A percentile compares a stretch with the other conserved stretches of the same genome.
phyloP scores from a whole-genome alignment of 1,140 invertebrate genomes.

The Drosophila ohnishii region DNA sequence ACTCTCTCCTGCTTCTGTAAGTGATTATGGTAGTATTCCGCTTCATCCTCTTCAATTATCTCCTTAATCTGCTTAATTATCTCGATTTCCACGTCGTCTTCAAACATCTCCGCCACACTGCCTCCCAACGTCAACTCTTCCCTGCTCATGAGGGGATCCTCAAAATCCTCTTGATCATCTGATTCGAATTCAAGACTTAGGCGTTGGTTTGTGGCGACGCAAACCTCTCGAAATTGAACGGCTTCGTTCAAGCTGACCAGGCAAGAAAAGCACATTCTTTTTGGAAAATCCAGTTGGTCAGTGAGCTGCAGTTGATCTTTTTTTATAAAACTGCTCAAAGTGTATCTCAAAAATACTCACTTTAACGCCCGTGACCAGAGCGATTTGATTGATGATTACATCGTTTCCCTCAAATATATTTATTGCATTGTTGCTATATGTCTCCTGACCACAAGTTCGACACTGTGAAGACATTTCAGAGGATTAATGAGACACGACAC shows the following conservation, averaged over 20 bases:
- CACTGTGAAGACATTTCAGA: constrained; percentile 32
- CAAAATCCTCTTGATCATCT: background rate
- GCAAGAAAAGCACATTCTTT: constrained; percentile 34
- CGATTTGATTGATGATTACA: constrained; percentile 28
- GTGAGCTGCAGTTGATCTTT: constrained; percentile 22
- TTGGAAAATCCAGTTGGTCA: constrained; percentile 15
- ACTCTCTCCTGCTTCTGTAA: background rate
- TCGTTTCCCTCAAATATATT: constrained; percentile 19
- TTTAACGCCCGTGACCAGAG: constrained; percentile 32
- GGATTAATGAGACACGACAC: background rate
- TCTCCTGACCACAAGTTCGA: constrained; percentile 31
- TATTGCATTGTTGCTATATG: background rate
- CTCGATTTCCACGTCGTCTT: constrained; percentile 3
- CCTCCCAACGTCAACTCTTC: background rate
- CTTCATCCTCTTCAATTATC: constrained; percentile 6
- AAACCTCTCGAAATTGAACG: constrained; percentile 40
- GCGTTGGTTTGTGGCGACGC: constrained; percentile 23
- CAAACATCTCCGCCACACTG: background rate
- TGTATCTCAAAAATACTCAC: constrained; percentile 21
- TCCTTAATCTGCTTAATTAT: background rate
- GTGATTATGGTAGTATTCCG: background rate
- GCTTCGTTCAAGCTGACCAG: constrained; percentile 28
- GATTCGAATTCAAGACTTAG: background rate
- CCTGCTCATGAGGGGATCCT: background rate
- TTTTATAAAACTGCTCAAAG: background rate